Evolutionary conservation across 2,888 invertebrate genomes (phyloP).

Genomic region (Tipula helvola): DNA sequence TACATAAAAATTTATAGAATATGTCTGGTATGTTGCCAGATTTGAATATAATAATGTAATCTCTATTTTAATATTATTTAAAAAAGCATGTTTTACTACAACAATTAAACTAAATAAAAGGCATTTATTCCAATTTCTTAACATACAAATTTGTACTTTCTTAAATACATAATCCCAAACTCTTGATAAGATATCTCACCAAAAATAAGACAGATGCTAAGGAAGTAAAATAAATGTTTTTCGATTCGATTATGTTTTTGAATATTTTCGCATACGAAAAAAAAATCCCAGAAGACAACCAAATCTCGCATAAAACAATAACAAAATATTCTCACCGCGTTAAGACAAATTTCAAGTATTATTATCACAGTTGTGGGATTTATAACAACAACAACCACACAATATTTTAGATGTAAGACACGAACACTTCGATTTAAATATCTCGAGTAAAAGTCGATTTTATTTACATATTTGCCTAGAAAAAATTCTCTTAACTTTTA

Average conservation of each 20-base stretch:
- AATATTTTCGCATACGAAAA: not conserved
- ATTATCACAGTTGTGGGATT: not conserved
- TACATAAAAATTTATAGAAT: not conserved
- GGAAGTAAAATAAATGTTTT: not conserved
- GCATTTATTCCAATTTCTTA: not conserved
- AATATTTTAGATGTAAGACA: not conserved
- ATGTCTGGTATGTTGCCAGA: not conserved
- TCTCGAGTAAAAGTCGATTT: no score
- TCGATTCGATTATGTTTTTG: not conserved
- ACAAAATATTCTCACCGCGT: not conserved
- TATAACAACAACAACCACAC: not conserved
- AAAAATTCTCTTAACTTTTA: no score
- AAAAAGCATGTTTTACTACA: not conserved
- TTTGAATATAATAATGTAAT: not conserved
- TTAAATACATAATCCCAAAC: not conserved
- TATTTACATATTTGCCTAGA: no score
- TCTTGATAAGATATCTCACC: not conserved
- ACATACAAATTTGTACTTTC: not conserved
- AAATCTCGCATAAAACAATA: not conserved
- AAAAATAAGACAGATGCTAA: not conserved
- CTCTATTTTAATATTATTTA: not conserved
- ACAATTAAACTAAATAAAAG: not conserved
- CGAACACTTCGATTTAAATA: no score
- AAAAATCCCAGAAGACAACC: not conserved
- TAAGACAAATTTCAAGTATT: not conserved